Evolutionary conservation across 2,888 invertebrate genomes (phyloP), one percentile per base, ranked within the genome.

Genomic region (Dryobota labecula): DNA sequence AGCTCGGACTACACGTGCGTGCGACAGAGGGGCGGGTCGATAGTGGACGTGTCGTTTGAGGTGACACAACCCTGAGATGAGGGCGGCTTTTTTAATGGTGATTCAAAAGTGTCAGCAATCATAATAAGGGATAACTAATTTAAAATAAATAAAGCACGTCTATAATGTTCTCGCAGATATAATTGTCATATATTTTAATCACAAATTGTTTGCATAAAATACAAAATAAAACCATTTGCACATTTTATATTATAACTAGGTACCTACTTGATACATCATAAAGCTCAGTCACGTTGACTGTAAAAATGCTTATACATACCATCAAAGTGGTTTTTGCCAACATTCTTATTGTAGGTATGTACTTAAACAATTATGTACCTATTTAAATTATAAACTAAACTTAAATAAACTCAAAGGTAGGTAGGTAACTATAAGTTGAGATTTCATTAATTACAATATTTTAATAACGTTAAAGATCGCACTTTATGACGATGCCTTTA

Each of bases 341-440:
- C 67, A 79, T 85, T 78, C 73, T 65, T 73, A 72, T 33, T 62
- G 15, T 61, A 73, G 75, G 41, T 58, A 69, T 86, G 78, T 83
- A 74, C 83, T 82, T 84, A 85, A 66, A 82, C 68, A 86, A 76
- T 63, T 82, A 84, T 76, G 79, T 82, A 82, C 80, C 72, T 90
- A 85, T 84, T 71, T 80, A 60, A 65, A 77, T 78, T 77, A 83
- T 72, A 78, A 80, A 74, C 78, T 86, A 83, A 86, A 84, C 82
- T 84, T 85, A 87, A 75, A 82, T 78, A 82, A 75, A 87, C 73
- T 77, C 80, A 75, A 86, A 83, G 70, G 74, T 80, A 80, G 73
- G 83, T 84, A 86, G 86, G 88, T 86, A 87, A 85, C 85, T 87
- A 83, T 82, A 78, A 73, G 76, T 86, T 87, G 86, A 86, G 86